A percentile compares a stretch with the other conserved stretches of the same genome.
phyloP scores from a whole-genome alignment of 2,888 invertebrate genomes.

The Bedellia somnulentella region DNA sequence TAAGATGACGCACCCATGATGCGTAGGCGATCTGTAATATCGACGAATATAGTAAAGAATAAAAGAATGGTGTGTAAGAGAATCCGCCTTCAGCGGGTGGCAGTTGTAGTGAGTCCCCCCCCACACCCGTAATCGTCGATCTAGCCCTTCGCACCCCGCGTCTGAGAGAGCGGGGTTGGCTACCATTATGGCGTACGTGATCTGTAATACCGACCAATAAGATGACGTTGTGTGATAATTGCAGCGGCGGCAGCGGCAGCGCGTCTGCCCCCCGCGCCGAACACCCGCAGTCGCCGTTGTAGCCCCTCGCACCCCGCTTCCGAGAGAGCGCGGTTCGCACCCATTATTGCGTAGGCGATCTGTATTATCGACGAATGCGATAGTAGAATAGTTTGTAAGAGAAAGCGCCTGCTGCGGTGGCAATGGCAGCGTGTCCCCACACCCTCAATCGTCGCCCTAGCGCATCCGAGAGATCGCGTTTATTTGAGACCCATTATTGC shows the following conservation, averaged over 20 bases:
- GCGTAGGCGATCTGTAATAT: too few relatives aligned
- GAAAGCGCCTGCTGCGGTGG: too few relatives aligned
- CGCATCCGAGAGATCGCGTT: conserved; percentile 81
- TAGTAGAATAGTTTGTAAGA: too few relatives aligned
- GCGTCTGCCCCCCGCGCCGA: conserved; percentile 63
- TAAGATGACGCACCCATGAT: too few relatives aligned
- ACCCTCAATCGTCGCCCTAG: conserved; percentile 79
- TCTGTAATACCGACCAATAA: too few relatives aligned
- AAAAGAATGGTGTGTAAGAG: too few relatives aligned
- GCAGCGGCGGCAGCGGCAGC: conserved; percentile 79
- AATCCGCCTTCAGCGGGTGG: too few relatives aligned
- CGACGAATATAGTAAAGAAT: too few relatives aligned
- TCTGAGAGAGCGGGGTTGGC: conserved; percentile 88
- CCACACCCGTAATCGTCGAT: conserved; percentile 76
- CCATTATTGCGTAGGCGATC: conserved; percentile 88
- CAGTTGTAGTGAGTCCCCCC: too few relatives aligned
- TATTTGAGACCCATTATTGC: conserved; percentile 87
- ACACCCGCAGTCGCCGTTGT: conserved; percentile 74
- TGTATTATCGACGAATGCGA: too few relatives aligned
- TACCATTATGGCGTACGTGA: conserved; percentile 88
- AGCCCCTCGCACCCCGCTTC: conserved; percentile 79
- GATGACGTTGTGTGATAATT: too few relatives aligned
- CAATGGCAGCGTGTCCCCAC: too few relatives aligned
- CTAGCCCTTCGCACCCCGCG: conserved; percentile 78
- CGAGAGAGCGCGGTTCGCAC: conserved; percentile 88